Base-by-base conservation (phyloP, 2,113 vertebrate genomes). In the Pachypanchax playfairii region DNA sequence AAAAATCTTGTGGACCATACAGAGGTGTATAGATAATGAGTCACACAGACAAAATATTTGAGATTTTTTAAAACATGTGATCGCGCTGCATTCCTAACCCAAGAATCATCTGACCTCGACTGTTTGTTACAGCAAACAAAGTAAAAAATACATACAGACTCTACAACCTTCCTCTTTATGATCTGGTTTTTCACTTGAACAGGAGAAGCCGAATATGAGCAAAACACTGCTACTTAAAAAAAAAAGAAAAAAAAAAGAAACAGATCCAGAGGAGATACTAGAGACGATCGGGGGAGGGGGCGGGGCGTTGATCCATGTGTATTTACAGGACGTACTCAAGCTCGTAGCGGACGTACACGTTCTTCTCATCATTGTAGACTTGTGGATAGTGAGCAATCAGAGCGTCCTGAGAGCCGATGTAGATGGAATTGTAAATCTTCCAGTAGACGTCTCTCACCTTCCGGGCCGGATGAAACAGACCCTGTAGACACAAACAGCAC, bases 341-440 rank as follows among this genome's bases (percentile, higher is more conserved):
- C 94, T 99, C 97, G 0, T 93, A 98, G 87, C 97, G 97, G 79
- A 98, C 92, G 21, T 92, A 98, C 39, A 94, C 92, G 88, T 99
- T 99, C 83, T 99, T 99, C 56, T 99, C 97, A n/a, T 99, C 97
- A 0, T 99, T 99, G 90, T 95, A 96, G 91, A 99, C 94, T 10
- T 96, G 92, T 18, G 97, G 96, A 59, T 98, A 99, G 87, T 99
- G 97, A 42, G 97, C 94, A 59, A 99, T 99, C 70, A 99, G 92
- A 35, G 97, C 97, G 42, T 99, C 97, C 85, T 99, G 97, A 2
- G 97, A 99, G 36, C 97, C 97, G 0, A 99, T 99, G 89, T 99
- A 99, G 88, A 99, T 99, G 6, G 96, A 98, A 79, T 98, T 99
- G 85, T 99, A 99, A 24, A 99, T 99, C 93, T 99, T 99, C 97